These are phyloP conservation scores for Drosophila grimshawi DNA, from an alignment of 1,140 invertebrate species.

Conservation along the genomic window DNA sequence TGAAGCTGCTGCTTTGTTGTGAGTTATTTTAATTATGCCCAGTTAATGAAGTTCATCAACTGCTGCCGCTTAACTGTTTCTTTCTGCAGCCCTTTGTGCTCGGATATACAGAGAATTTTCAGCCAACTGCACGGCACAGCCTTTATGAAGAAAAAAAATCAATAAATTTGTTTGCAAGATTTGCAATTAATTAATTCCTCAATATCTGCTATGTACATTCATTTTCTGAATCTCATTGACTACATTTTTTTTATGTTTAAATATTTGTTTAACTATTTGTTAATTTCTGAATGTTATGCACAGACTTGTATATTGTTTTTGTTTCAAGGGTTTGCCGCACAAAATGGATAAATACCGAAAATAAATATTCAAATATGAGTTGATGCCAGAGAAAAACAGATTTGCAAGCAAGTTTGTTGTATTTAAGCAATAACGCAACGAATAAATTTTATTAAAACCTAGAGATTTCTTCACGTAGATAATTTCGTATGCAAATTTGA, in stretches of 20 bases:
- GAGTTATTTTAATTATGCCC: constrained; percentile 63
- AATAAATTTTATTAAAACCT: constrained; percentile 75
- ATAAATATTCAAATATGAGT: background rate
- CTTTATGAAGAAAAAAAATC: background rate
- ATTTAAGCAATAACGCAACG: constrained; percentile 21
- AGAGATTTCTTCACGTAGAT: constrained; percentile 82
- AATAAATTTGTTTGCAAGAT: background rate
- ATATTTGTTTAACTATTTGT: too few relatives aligned
- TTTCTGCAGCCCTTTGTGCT: background rate
- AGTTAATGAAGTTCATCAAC: constrained; percentile 56
- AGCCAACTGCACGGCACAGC: background rate
- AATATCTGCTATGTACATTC: too few relatives aligned
- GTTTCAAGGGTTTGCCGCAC: background rate
- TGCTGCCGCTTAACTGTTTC: constrained; percentile 2
- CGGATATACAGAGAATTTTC: background rate
- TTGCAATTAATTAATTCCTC: background rate
- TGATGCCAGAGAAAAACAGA: background rate
- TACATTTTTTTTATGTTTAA: too few relatives aligned
- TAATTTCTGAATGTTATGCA: too few relatives aligned
- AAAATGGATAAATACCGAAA: background rate
- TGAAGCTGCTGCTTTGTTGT: constrained; percentile 24
- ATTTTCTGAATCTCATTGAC: too few relatives aligned
- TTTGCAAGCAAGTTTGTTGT: background rate
- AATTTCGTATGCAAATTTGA: constrained; percentile 76
- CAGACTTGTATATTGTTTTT: too few relatives aligned